phyloP scores from a whole-genome alignment of 2,888 invertebrate genomes.

The Syrphus vitripennis region DNA sequence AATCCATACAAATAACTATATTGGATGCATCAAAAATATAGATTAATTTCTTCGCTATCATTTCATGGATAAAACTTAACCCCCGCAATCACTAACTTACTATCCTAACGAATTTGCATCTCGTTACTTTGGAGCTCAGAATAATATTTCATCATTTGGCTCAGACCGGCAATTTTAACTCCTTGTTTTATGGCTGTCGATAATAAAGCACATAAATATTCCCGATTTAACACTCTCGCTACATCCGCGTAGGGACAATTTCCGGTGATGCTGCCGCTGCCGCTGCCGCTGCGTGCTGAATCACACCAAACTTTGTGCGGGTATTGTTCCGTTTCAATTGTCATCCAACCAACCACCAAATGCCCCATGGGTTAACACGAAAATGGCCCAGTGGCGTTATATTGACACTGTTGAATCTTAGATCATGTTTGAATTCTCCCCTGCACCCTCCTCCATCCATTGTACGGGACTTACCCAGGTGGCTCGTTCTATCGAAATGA shows the following conservation, averaged over 20 bases:
- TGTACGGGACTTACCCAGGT: background rate
- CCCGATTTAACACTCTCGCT: constrained; percentile 28
- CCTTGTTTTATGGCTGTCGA: constrained; percentile 24
- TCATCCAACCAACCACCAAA: background rate
- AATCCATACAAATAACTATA: background rate
- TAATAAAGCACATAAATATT: constrained; percentile 37
- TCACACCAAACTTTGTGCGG: background rate
- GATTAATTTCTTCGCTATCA: background rate
- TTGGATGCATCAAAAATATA: background rate
- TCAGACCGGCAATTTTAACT: constrained; percentile 1
- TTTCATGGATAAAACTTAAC: background rate
- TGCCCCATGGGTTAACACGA: constrained; percentile 1
- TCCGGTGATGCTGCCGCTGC: no score
- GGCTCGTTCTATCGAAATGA: constrained; percentile 28
- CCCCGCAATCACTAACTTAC: background rate
- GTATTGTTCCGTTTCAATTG: constrained; percentile 19
- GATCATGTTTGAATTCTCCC: background rate
- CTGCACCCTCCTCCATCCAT: background rate
- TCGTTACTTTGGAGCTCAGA: background rate
- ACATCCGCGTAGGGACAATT: constrained; percentile 35
- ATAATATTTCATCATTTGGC: constrained; percentile 15
- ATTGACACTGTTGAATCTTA: background rate
- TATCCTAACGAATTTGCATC: background rate
- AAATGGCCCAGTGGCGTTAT: constrained; percentile 1
- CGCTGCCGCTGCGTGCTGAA: no score